phyloP scores from a whole-genome alignment of 2,888 invertebrate species.

The Slavum lentiscoides region DNA sequence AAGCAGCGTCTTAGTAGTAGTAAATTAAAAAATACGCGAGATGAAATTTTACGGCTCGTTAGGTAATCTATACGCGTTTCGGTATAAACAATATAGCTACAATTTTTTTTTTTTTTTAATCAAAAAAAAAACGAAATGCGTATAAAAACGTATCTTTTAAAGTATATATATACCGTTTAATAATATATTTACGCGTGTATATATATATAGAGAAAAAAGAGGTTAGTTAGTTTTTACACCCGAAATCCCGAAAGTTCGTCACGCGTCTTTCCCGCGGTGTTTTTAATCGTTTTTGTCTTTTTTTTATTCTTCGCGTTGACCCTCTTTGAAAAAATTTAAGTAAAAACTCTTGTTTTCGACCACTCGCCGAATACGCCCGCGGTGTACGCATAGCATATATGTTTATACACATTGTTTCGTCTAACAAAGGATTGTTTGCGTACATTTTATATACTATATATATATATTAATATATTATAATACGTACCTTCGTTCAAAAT shows the following conservation, averaged over 20 bases:
- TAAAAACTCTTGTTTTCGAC: conserved; percentile 15
- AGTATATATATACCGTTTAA: not conserved
- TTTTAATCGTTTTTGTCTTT: conserved; percentile 6
- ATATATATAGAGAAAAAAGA: not conserved
- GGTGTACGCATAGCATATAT: not conserved
- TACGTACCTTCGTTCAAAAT: not conserved
- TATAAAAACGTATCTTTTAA: too few species aligned
- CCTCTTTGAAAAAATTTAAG: conserved; percentile 8
- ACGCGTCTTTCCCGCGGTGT: not conserved
- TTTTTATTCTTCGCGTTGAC: not conserved
- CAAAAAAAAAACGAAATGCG: too few species aligned
- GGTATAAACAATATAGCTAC: too few species aligned
- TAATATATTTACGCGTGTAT: not conserved
- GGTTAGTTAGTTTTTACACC: not conserved
- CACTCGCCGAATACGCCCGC: conserved; percentile 6
- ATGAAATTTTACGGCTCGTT: too few species aligned
- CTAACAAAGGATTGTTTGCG: not conserved
- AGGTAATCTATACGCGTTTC: too few species aligned
- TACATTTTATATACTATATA: not conserved
- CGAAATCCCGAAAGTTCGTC: not conserved
- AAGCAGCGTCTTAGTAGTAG: too few species aligned
- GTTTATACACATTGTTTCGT: not conserved
- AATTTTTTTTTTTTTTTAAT: too few species aligned
- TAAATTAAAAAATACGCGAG: too few species aligned
- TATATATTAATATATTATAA: not conserved